Conservation (phyloP, 2,797 vertebrate genomes). For the Siniperca scherzeri region DNA sequence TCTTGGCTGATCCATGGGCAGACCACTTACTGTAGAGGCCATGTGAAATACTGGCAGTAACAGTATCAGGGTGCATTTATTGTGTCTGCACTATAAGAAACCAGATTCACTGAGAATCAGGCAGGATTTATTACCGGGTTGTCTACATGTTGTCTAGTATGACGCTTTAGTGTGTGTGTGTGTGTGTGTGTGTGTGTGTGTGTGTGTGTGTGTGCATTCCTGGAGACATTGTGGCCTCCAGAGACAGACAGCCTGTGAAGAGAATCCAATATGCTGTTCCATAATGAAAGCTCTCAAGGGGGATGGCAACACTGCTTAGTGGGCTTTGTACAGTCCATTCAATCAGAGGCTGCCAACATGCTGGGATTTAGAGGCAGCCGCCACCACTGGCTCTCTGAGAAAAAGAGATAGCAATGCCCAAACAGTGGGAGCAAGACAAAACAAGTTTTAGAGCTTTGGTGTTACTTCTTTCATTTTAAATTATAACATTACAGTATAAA, state of each 20-base stretch:
- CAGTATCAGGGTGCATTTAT: slow-evolving; percentile 14
- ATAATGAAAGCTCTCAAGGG: slow-evolving; percentile 85
- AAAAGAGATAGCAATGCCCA: slow-evolving; percentile 63
- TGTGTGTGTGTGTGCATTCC: slow-evolving; percentile 48
- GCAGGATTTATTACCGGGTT: slow-evolving; percentile 35
- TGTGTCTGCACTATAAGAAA: slow-evolving; percentile 26
- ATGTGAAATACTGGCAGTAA: slow-evolving; percentile 16
- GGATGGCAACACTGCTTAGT: slow-evolving; percentile 79
- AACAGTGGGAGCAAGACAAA: slow-evolving; percentile 47
- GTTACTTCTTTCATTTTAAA: slow-evolving; percentile 29
- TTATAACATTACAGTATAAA: slow-evolving; percentile 24
- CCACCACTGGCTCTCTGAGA: slow-evolving; percentile 61
- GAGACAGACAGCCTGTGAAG: slow-evolving; percentile 71
- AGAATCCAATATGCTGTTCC: slow-evolving; percentile 83
- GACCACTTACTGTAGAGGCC: slow-evolving; percentile 12
- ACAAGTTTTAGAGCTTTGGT: slow-evolving; percentile 46
- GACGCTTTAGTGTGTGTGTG: slow-evolving; percentile 12
- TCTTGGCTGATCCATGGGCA: neutral
- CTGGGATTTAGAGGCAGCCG: slow-evolving; percentile 76
- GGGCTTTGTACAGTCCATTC: slow-evolving; percentile 82
- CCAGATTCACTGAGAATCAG: slow-evolving; percentile 39
- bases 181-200: slow-evolving; percentile 23
- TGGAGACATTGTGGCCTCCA: slow-evolving; percentile 56
- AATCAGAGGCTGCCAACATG: slow-evolving; percentile 79
- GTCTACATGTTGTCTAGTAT: slow-evolving; percentile 45